Evolutionary conservation across 1,140 invertebrate genomes (phyloP).

Genomic region (Lordiphosa collinella): DNA sequence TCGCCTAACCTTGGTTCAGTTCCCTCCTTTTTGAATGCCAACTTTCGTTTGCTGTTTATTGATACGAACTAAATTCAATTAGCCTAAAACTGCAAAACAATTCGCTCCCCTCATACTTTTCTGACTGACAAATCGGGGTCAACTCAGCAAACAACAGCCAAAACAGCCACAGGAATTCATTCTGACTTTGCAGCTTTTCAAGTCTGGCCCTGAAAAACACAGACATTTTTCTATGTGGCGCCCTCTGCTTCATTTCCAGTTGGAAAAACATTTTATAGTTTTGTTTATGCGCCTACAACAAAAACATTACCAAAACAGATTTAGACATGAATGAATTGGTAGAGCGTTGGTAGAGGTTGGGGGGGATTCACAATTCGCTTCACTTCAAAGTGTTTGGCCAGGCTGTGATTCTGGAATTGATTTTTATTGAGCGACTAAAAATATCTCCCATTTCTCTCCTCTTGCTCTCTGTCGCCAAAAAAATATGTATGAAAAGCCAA

Average conservation of each 20-base stretch:
- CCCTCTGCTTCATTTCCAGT: conserved; percentile 29
- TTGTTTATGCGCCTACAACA: conserved; percentile 66
- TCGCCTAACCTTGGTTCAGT: too few species aligned
- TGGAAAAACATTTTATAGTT: conserved; percentile 59
- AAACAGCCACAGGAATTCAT: conserved; percentile 33
- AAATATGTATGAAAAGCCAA: too few species aligned
- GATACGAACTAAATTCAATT: conserved; percentile 44
- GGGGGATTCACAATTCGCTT: conserved; percentile 39
- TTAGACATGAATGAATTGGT: conserved; percentile 35
- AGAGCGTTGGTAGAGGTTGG: not conserved
- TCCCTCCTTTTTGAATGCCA: not conserved
- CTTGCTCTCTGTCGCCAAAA: not conserved
- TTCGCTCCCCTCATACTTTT: too few species aligned
- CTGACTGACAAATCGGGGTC: conserved; percentile 33
- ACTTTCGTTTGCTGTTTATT: conserved; percentile 22
- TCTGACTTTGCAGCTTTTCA: conserved; percentile 5
- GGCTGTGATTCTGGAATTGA: not conserved
- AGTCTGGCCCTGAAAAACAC: conserved; percentile 10
- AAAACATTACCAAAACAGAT: conserved; percentile 5
- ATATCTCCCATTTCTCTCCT: not conserved
- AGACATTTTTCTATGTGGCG: conserved; percentile 50
- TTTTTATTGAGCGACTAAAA: not conserved
- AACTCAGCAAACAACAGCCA: conserved; percentile 11
- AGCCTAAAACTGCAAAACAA: conserved; percentile 16
- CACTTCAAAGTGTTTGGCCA: conserved; percentile 49